Evolutionary conservation across 1,140 invertebrate species (phyloP).

Genomic region (Drosophila micromelanica): DNA sequence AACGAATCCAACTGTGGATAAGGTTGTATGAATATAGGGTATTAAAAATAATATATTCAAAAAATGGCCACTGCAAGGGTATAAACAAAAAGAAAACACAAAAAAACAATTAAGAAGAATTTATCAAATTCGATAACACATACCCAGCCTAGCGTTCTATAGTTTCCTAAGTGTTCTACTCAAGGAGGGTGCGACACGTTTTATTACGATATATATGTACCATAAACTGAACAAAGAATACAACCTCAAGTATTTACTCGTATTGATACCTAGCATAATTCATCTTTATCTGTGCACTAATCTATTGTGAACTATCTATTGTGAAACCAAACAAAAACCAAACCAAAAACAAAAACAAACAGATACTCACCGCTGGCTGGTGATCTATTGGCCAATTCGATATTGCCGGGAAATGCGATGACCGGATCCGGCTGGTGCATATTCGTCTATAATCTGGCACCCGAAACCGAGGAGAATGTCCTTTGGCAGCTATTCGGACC

Average conservation of each 20-base stretch:
- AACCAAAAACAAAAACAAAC: background rate
- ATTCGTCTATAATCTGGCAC: conserved; percentile 96
- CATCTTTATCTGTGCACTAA: conserved; percentile 16
- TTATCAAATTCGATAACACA: background rate
- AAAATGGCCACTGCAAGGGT: conserved; percentile 17
- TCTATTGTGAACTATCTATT: conserved; percentile 9
- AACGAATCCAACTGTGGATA: no score
- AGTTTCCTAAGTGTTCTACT: conserved; percentile 43
- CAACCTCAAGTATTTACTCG: conserved; percentile 21
- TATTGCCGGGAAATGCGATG: conserved; percentile 90
- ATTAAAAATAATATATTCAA: no score
- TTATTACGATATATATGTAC: conserved; percentile 35
- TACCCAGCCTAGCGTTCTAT: conserved; percentile 30
- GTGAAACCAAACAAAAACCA: background rate
- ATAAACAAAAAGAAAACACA: background rate
- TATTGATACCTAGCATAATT: background rate
- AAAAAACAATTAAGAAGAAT: background rate
- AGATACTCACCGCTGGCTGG: conserved; percentile 90
- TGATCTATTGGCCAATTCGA: conserved; percentile 87
- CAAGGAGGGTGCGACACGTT: conserved; percentile 36
- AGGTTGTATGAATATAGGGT: no score
- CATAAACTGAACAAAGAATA: conserved; percentile 30
- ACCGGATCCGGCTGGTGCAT: conserved; percentile 94
- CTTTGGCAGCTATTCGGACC: conserved; percentile 97
- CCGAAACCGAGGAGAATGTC: conserved; percentile 95